These are phyloP conservation scores for Hippocampus mohnikei DNA, from an alignment of 2,113 vertebrate genomes.

Conservation along the genomic window DNA sequence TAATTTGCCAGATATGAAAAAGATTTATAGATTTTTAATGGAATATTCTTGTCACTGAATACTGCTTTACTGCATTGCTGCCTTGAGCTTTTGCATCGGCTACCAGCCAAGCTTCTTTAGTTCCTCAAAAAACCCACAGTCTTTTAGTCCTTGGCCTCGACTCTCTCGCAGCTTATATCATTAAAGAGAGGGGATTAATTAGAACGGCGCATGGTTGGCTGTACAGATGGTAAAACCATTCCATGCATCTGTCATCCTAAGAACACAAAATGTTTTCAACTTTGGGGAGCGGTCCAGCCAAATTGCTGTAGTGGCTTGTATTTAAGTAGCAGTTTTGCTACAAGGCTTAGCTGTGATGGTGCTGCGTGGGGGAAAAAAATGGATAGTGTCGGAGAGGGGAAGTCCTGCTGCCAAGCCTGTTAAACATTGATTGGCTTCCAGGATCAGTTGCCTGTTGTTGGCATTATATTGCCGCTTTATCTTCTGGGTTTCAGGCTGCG, in stretches of 20 bases:
- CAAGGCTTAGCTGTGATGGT: constrained; percentile 10
- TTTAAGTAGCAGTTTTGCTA: constrained; percentile 33
- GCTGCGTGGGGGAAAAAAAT: constrained; percentile 7
- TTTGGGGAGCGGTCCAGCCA: constrained; percentile 20
- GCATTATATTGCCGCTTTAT: constrained; percentile 56
- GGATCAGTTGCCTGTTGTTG: constrained; percentile 34
- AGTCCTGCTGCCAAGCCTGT: constrained; percentile 46
- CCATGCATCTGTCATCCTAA: constrained; percentile 31
- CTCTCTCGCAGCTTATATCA: constrained; percentile 35
- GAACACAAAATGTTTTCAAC: constrained; percentile 35
- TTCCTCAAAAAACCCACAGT: constrained; percentile 31
- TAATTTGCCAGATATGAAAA: background rate
- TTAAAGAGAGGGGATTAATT: constrained; percentile 49
- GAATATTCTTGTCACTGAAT: background rate
- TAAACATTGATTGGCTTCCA: constrained; percentile 40
- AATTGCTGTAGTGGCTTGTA: constrained; percentile 23
- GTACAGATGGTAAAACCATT: constrained; percentile 47
- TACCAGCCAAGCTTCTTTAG: constrained; percentile 35
- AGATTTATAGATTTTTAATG: background rate
- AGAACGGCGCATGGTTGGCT: constrained; percentile 35
- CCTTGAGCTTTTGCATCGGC: constrained; percentile 45
- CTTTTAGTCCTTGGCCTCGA: constrained; percentile 18
- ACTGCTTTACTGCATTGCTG: constrained; percentile 5
- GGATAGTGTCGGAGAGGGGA: constrained; percentile 11
- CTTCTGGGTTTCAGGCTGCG: constrained; percentile 44